phyloP scores from a whole-genome alignment of 2,888 invertebrate species.

The Agonopterix heracliana region DNA sequence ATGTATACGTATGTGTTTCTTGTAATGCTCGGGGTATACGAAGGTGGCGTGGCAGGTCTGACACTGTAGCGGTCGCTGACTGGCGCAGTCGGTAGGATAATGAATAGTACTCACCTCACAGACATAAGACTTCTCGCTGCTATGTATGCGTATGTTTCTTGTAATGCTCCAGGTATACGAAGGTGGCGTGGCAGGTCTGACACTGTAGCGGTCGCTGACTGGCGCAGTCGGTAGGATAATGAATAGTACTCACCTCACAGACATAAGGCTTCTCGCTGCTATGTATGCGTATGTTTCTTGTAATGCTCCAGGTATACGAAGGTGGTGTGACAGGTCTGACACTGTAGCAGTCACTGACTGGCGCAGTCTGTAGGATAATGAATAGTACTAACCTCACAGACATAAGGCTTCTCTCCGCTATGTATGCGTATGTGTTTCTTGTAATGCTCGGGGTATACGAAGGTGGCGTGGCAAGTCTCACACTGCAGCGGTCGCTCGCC shows the following conservation, averaged over 20 bases:
- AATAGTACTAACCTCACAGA: slow-evolving; percentile 76
- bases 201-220: slow-evolving; percentile 89
- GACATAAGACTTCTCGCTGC: too few species aligned
- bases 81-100: too few species aligned
- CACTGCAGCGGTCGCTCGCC: slow-evolving; percentile 87
- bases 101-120: too few species aligned
- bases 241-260: slow-evolving; percentile 78
- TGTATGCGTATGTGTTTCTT: slow-evolving; percentile 88
- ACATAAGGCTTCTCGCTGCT: too few species aligned
- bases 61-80: too few species aligned
- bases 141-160: too few species aligned
- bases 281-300: too few species aligned
- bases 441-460: slow-evolving; percentile 89
- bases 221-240: slow-evolving; percentile 86
- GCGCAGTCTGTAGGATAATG: too few species aligned
- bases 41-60: too few species aligned
- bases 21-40: too few species aligned
- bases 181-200: slow-evolving; percentile 82
- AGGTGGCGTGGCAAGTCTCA: slow-evolving; percentile 83
- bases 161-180: too few species aligned
- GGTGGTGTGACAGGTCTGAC: slow-evolving; percentile 82
- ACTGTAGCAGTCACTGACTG: slow-evolving; percentile 84
- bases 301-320: too few species aligned
- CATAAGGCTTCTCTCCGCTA: slow-evolving; percentile 84
- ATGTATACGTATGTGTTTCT: slow-evolving; percentile 86